Conservation (phyloP, 1,140 invertebrate species). For the Heliconius congener region DNA sequence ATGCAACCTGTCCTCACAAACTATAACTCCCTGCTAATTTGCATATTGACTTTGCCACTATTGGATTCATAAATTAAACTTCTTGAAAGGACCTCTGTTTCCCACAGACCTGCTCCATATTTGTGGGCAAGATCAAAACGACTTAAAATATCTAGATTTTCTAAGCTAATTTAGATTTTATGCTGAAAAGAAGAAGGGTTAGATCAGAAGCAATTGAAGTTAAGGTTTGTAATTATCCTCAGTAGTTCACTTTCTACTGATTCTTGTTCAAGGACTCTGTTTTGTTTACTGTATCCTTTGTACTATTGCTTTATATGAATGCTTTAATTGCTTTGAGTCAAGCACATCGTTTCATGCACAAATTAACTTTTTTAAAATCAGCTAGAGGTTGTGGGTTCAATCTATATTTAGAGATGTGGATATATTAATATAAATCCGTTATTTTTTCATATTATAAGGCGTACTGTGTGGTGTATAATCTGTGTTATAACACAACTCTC, state of each 20-base stretch:
- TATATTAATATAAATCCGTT: no score
- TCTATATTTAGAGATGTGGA: no score
- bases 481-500: no score
- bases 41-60: conserved; percentile 40
- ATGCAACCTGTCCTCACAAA: conserved; percentile 20
- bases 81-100: conserved; percentile 65
- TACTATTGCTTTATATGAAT: no score
- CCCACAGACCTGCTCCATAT: conserved; percentile 50
- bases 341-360: no score
- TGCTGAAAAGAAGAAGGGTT: neutral
- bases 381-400: no score
- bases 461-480: no score
- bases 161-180: neutral
- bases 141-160: neutral
- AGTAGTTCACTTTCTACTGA: conserved; percentile 17
- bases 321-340: no score
- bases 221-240: neutral
- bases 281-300: neutral
- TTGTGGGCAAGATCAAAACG: neutral
- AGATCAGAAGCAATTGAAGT: neutral
- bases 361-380: no score
- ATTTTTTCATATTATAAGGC: no score
- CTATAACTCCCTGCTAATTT: conserved; percentile 34
- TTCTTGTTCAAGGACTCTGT: conserved; percentile 20
- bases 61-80: conserved; percentile 49